Evolutionary conservation across 2,888 invertebrate genomes (phyloP).

Genomic region (Luperina testacea): DNA sequence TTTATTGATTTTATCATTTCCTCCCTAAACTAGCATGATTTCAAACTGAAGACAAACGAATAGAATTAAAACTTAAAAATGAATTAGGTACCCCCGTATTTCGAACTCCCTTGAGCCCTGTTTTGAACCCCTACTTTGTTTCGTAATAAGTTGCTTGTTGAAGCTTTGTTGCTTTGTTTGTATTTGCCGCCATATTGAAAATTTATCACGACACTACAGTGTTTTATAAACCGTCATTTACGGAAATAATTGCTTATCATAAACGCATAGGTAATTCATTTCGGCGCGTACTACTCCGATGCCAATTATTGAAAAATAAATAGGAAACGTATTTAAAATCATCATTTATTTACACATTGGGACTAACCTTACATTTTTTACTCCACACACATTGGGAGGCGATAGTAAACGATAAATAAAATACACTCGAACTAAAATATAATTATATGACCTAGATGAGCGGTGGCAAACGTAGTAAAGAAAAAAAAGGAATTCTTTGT

Average conservation of each 20-base stretch:
- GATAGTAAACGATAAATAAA: conserved; percentile 64
- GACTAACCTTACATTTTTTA: conserved; percentile 74
- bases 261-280: conserved; percentile 2
- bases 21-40: not conserved
- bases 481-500: conserved; percentile 29
- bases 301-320: conserved; percentile 60
- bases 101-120: not conserved
- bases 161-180: not conserved
- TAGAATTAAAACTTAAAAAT: no score
- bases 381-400: conserved; percentile 63
- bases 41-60: not conserved
- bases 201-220: conserved; percentile 6
- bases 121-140: not conserved
- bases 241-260: conserved; percentile 3
- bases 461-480: conserved; percentile 57
- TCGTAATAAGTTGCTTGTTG: not conserved
- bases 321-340: conserved; percentile 69
- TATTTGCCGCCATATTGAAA: conserved; percentile 55
- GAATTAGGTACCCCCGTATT: not conserved
- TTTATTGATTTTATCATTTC: conserved; percentile 45
- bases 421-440: conserved; percentile 66
- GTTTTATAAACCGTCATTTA: conserved; percentile 4
- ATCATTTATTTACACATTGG: conserved; percentile 80
- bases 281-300: conserved; percentile 4
- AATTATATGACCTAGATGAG: conserved; percentile 65